Evolutionary conservation across 2,113 vertebrate species (phyloP), one percentile per base, ranked within the genome.

Genomic region (Sinocyclocheilus maitianheensis): DNA sequence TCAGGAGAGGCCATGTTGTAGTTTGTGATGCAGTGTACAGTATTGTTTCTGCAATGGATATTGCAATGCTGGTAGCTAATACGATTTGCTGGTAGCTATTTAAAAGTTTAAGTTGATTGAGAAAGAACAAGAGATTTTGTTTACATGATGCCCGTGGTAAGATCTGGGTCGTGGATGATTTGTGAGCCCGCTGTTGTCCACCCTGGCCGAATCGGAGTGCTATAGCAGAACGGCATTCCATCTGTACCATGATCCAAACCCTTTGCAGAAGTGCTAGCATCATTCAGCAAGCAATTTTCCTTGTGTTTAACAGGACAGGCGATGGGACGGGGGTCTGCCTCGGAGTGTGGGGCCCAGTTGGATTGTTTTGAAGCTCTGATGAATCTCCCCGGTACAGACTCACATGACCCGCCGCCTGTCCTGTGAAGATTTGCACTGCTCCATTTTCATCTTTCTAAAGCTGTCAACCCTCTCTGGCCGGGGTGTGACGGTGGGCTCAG

Each of bases 401-500:
- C 58, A 18, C 14, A 8, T 63, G 46, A 37, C 37, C 83, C 90
- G 84, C 22, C 81, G 86, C 85, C 85, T 89, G 89, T 88, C 87
- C 91, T 91, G 91, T 90, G 90, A 88, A 90, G 88, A 91, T 92
- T 92, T 92, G 91, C 91, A 92, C 91, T 92, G 90, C 83, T 89
- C 89, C 90, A 90, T 40, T 69, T 62, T 83, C 88, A 89, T 82
- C 78, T 86, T 72, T 85, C 77, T 80, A 75, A 89, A 87, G 84
- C 85, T 60, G 85, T 85, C 60, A 85, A 76, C 60, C 74, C 43
- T 77, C 40, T 76, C 55, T 80, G 67, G 83, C 85, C 86, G 81
- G 89, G 88, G 69, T 18, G 22, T 4, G 46, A 37, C 11, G 51
- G 62, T 77, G 79, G 77, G 85, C 58, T 77, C 77, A 77, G 80